Evolutionary conservation across 2,888 invertebrate species (phyloP).

Genomic region (Aproaerema taeniolella): DNA sequence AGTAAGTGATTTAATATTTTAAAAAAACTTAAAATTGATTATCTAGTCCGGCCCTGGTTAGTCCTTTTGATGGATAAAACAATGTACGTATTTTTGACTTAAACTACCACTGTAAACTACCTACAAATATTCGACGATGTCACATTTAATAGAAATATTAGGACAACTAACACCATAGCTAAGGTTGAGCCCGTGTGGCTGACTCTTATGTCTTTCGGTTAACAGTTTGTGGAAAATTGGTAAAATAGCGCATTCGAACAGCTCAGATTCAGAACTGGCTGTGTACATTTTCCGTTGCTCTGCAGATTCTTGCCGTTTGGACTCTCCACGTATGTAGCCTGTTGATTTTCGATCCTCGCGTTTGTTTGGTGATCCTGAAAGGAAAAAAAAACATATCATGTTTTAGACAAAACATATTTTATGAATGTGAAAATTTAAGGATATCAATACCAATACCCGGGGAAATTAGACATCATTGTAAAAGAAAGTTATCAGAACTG

Average conservation of each 20-base stretch:
- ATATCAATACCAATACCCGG: no score
- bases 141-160: constrained; percentile 96
- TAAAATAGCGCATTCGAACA: constrained; percentile 90
- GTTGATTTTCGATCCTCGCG: constrained; percentile 71
- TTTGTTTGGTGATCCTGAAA: constrained; percentile 54
- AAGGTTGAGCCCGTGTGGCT: constrained; percentile 81
- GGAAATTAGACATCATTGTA: no score
- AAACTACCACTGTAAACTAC: no score
- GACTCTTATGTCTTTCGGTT: constrained; percentile 86
- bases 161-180: constrained; percentile 92
- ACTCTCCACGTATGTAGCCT: constrained; percentile 62
- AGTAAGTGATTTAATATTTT: no score
- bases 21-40: no score
- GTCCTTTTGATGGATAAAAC: no score
- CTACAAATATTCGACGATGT: constrained; percentile 95
- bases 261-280: constrained; percentile 89
- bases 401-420: no score
- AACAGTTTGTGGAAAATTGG: constrained; percentile 95
- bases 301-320: constrained; percentile 59
- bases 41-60: no score
- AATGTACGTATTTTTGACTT: no score
- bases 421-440: no score
- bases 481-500: neutral
- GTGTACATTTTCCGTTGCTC: constrained; percentile 80
- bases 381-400: neutral